These are phyloP conservation scores for Astropecten irregularis DNA, from an alignment of 53 echinoderm and acorn worm genomes.

Conservation along the genomic window DNA sequence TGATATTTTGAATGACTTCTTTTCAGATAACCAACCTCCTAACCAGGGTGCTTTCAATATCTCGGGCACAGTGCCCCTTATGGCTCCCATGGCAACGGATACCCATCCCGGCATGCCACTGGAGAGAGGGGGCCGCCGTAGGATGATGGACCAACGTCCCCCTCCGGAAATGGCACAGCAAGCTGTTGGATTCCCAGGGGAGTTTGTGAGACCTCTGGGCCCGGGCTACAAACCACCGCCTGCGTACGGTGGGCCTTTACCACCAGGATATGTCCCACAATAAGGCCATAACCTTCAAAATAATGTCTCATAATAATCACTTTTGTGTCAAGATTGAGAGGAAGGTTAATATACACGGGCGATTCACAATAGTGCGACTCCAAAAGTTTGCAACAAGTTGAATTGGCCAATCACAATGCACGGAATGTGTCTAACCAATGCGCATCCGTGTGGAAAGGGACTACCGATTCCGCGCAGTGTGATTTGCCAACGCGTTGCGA, in stretches of 20 bases:
- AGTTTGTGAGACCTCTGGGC: neutral
- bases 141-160: neutral
- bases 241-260: neutral
- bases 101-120: neutral
- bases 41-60: neutral
- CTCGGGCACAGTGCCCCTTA: neutral
- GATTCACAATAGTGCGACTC: no score
- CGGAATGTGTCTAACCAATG: no score
- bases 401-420: no score
- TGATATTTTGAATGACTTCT: no score
- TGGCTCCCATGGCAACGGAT: neutral
- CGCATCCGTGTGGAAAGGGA: no score
- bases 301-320: no score
- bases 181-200: neutral
- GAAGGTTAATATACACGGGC: no score
- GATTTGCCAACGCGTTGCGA: no score
- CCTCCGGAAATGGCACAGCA: neutral
- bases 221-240: conserved; percentile 3
- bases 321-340: no score
- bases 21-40: conserved; percentile 4
- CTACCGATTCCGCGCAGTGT: no score
- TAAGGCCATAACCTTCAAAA: no score
- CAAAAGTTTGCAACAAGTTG: no score
- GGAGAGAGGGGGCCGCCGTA: neutral
- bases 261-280: conserved; percentile 21